Conservation (phyloP, 2,888 invertebrate species). For the Plebejus melissa region DNA sequence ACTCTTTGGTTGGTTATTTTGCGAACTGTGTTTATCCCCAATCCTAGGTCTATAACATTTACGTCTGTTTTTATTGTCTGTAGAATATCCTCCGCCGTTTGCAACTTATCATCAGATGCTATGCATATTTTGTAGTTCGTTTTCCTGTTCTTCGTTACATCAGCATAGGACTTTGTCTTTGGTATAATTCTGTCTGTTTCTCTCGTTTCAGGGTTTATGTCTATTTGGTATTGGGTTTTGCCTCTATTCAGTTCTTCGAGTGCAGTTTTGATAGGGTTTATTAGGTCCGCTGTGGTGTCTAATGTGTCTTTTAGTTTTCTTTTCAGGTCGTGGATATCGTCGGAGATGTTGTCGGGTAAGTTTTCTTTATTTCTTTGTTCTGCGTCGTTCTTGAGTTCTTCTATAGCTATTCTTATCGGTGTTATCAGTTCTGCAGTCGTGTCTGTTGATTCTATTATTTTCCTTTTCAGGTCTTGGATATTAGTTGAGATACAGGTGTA, state of each 20-base stretch:
- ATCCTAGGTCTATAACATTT: slow-evolving; percentile 13
- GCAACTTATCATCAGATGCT: background rate
- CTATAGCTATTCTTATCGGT: too few species aligned
- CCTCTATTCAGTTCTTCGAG: too few species aligned
- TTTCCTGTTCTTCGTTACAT: background rate
- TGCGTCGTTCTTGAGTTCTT: background rate
- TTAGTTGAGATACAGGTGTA: too few species aligned
- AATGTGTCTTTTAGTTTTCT: too few species aligned
- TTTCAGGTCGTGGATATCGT: background rate
- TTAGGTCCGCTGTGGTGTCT: too few species aligned
- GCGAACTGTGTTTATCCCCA: slow-evolving; percentile 22
- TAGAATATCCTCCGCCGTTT: too few species aligned
- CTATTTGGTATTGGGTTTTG: slow-evolving; percentile 30
- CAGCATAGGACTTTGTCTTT: background rate
- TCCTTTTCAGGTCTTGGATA: too few species aligned
- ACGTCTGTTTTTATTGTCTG: too few species aligned
- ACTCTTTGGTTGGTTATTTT: slow-evolving; percentile 22
- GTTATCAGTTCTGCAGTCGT: too few species aligned
- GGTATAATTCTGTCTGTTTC: background rate
- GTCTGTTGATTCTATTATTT: too few species aligned
- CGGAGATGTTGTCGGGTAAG: slow-evolving; percentile 20
- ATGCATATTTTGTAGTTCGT: background rate
- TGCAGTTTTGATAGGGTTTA: too few species aligned
- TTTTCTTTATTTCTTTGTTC: background rate
- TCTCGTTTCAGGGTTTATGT: background rate